phyloP scores from a whole-genome alignment of 2,888 invertebrate genomes.

The Acleris laterana region DNA sequence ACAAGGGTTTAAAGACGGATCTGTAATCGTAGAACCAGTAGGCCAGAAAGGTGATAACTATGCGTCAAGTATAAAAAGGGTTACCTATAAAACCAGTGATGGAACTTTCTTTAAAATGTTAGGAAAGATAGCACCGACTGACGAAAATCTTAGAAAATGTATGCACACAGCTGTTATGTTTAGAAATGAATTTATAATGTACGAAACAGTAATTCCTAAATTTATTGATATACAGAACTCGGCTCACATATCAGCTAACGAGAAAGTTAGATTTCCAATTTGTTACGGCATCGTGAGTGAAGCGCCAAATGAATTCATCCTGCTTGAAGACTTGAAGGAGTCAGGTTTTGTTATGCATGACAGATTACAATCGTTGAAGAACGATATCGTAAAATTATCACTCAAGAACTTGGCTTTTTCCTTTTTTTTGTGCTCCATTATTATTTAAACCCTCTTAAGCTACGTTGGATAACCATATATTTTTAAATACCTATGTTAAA shows the following conservation, averaged over 20 bases:
- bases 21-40: conserved; percentile 38
- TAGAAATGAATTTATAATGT: conserved; percentile 54
- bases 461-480: too few species aligned
- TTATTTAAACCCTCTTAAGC: too few species aligned
- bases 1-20: conserved; percentile 33
- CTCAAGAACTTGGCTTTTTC: conserved; percentile 57
- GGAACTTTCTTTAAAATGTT: conserved; percentile 51
- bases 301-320: conserved; percentile 52
- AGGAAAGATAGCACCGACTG: conserved; percentile 55
- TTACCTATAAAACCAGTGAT: conserved; percentile 44
- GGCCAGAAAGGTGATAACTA: conserved; percentile 43
- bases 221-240: conserved; percentile 53
- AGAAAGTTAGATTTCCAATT: conserved; percentile 49
- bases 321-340: conserved; percentile 57
- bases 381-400: conserved; percentile 49
- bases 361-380: conserved; percentile 48
- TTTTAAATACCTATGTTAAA: too few species aligned
- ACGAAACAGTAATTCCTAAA: conserved; percentile 52
- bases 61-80: conserved; percentile 40
- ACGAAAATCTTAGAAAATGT: conserved; percentile 42
- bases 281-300: conserved; percentile 54
- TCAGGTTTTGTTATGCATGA: conserved; percentile 52
- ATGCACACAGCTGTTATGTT: conserved; percentile 44
- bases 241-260: conserved; percentile 49
- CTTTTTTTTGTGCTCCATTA: too few species aligned